Base-by-base conservation (phyloP, 2,888 invertebrate species). In the Tetrapedia diversipes region DNA sequence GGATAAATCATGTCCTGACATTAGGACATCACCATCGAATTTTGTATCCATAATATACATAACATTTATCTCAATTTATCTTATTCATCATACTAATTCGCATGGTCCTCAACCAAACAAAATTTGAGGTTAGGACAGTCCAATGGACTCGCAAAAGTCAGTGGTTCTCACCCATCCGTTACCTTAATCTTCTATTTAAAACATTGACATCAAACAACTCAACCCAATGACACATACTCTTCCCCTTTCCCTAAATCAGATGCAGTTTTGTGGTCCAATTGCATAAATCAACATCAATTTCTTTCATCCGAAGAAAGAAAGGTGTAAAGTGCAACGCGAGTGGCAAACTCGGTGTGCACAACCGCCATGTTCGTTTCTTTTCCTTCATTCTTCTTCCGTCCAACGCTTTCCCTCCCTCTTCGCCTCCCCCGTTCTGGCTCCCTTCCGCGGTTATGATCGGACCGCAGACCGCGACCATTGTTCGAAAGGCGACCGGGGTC, bases 361-460 rank as follows among this genome's bases (percentile, higher is more conserved):
- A 71, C 79, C 80, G 72, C 80, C 71, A 79, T 57, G 56, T 45
- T 67, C 56, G 64, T 59, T 19, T 24, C 37, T 74, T 67, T 79
- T 71, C 78, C 80, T 80, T 68, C n/a, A 16, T 65, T 69, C 61
- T 60, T 73, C 59, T 72, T 63, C 64, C 41, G 65, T 39, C 59
- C 76, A 59, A 45, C 59, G 19, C 22, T 59, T 59, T 10, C 32
- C 59, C 45, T 22, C 51, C 45, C 61, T 24, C 22, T 45, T 32
- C n/a, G 47, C 66, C 29, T 19, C 45, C 66, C 43, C 47, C 34
- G 45, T 24, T 24, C 43, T 45, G 51, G 45, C 66, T 49, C 71
- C 43, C 67, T 68, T 78, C 83, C 80, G 85, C 83, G 85, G 87
- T 87, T 88, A 88, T 88, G 89, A 87, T 87, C 86, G 82, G 72